Evolutionary conservation across 2,888 invertebrate genomes (phyloP), one percentile per base, ranked within the genome.

Genomic region (Drosophila infuscata): DNA sequence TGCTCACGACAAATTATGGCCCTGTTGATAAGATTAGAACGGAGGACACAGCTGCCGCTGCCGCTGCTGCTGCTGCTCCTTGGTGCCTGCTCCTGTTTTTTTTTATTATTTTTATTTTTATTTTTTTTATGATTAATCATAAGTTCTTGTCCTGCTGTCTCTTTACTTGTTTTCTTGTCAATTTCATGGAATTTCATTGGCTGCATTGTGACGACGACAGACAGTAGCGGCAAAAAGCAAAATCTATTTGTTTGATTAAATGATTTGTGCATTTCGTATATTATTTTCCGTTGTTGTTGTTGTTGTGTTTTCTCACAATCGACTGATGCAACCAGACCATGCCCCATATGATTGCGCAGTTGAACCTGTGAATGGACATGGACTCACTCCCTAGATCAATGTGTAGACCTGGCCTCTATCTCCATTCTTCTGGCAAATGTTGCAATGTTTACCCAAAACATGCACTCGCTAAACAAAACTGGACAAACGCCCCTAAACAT

Each of bases 1-100:
- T 82, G 78, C 74, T 59, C 67, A 81, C 74, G 76, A 86, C 82
- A 87, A 91, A 83, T 91, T 91, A 91, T 91, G 81, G 74, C 78
- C 71, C 70, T 83, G 29, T 67, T 79, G 91, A 91, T 91, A 87
- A 91, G 91, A 91, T 91, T 62, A 56, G 35, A 38, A 12, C 41
- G 12, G 29, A 33, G 41, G 17, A 35, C 48, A 66, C 70, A 73
- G 52, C 65, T 62, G 72, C 57, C 35, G 12, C 66, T 35, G 67
- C 48, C 48, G 38, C 81, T 60, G 70, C 67, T 56, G 68, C 69
- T 56, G 5, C 57, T 56, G 68, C 54, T 57, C 6, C 56, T 57
- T n/a, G 54, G 17, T 54, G 36, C 25, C 41, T 53, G 61, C 46
- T 59, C 33, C 43, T 36, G 48, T 63, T 61, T 58, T 41, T 52